phyloP scores from a whole-genome alignment of 92 coral and sea anemone genomes.

The Umimayanthus kanabou region DNA sequence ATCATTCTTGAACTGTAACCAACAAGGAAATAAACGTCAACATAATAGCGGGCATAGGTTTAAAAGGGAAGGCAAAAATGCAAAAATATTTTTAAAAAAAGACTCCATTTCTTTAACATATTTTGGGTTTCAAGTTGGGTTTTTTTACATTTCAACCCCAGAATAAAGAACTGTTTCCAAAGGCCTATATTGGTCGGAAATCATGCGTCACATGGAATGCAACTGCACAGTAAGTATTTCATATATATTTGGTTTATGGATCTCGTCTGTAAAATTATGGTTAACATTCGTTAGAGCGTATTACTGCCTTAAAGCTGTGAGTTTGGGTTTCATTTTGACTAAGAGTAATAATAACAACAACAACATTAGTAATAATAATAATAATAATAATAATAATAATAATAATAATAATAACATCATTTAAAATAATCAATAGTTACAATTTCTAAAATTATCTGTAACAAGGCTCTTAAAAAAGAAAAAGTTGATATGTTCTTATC shows the following conservation, averaged over 20 bases:
- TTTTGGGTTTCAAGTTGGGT: background rate
- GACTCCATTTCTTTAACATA: background rate
- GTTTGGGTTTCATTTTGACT: too few species aligned
- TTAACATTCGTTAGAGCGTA: background rate
- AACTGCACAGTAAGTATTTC: slow-evolving; percentile 57
- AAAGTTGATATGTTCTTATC: too few species aligned
- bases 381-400: too few species aligned
- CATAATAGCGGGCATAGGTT: background rate
- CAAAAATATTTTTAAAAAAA: background rate
- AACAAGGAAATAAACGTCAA: too few species aligned
- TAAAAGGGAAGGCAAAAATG: background rate
- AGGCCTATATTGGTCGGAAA: slow-evolving; percentile 69
- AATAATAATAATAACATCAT: too few species aligned
- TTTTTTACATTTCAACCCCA: slow-evolving; percentile 26
- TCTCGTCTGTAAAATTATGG: background rate
- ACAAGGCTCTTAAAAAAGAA: too few species aligned
- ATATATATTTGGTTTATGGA: background rate
- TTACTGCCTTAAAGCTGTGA: too few species aligned
- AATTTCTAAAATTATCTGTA: too few species aligned
- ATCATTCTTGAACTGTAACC: too few species aligned
- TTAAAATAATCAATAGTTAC: too few species aligned
- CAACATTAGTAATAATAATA: too few species aligned
- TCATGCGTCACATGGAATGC: slow-evolving; percentile 88
- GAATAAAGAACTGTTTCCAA: slow-evolving; percentile 87
- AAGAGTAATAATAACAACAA: too few species aligned